Percentiles rank a stretch among this genome's conserved stretches.
These are phyloP conservation scores for Oreochromis mossambicus DNA, from an alignment of 2,797 vertebrate genomes.

Conservation along the genomic window DNA sequence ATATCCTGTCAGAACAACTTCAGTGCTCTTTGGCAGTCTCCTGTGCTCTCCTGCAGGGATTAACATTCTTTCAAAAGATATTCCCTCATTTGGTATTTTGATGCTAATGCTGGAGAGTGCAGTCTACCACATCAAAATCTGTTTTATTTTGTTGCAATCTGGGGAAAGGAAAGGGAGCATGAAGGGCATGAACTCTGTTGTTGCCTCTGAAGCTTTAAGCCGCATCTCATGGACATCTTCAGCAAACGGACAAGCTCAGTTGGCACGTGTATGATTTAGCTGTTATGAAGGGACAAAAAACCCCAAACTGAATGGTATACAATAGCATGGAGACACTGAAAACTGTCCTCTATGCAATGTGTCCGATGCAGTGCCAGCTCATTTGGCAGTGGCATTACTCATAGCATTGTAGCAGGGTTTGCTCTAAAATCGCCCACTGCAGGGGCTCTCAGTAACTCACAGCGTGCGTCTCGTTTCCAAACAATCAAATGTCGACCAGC, in stretches of 20 bases:
- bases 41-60: neutral
- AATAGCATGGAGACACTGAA: constrained; percentile 8
- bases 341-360: constrained; percentile 27
- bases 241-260: neutral
- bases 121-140: neutral
- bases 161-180: neutral
- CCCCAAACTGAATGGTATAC: neutral
- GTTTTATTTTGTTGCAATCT: neutral
- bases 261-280: neutral
- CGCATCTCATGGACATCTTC: neutral
- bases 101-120: neutral
- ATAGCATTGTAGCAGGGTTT: constrained; percentile 38
- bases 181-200: neutral
- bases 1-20: neutral
- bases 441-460: constrained; percentile 40
- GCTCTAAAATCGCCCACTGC: constrained; percentile 40
- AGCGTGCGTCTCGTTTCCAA: constrained; percentile 43
- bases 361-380: constrained; percentile 33
- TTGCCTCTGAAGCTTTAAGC: neutral
- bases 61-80: constrained; percentile 3
- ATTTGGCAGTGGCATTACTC: constrained; percentile 58
- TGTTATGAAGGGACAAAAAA: neutral
- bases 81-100: constrained; percentile 10
- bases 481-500: constrained; percentile 49
- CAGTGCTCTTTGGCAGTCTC: neutral